Evolutionary conservation across 2,888 invertebrate genomes (phyloP).

Genomic region (Acrobasis repandana): DNA sequence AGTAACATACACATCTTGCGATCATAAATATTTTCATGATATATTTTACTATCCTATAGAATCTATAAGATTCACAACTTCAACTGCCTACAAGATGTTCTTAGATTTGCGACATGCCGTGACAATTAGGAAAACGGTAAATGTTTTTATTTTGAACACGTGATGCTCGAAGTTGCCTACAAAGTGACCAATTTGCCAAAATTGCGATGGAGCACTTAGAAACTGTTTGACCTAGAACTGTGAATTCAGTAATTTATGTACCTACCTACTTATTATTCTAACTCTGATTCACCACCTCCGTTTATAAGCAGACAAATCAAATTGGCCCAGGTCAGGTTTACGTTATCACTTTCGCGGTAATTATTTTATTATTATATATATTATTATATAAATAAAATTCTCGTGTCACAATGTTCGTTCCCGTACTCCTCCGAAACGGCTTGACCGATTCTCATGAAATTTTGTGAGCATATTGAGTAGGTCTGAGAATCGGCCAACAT

Average conservation of each 20-base stretch:
- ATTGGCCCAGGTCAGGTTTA: not conserved
- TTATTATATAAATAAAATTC: no score
- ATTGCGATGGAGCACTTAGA: constrained; percentile 18
- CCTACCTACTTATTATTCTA: constrained; percentile 10
- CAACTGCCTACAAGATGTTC: no score
- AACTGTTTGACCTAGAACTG: constrained; percentile 20
- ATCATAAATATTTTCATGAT: not conserved
- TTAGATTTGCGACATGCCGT: not conserved
- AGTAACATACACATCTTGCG: constrained; percentile 4
- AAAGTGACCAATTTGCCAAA: constrained; percentile 21
- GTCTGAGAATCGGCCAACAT: no score
- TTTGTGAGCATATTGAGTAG: no score
- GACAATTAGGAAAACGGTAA: not conserved
- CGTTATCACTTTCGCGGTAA: no score
- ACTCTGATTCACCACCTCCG: not conserved
- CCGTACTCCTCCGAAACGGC: no score
- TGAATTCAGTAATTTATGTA: constrained; percentile 6
- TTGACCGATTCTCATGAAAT: no score
- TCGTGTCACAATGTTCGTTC: no score
- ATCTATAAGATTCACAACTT: no score
- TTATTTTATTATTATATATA: no score
- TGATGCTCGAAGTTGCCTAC: constrained; percentile 5
- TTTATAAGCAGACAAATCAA: not conserved
- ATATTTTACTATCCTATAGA: not conserved
- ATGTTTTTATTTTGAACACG: not conserved